These are phyloP conservation scores for Hucho hucho DNA, from an alignment of 2,113 vertebrate genomes.

Conservation along the genomic window DNA sequence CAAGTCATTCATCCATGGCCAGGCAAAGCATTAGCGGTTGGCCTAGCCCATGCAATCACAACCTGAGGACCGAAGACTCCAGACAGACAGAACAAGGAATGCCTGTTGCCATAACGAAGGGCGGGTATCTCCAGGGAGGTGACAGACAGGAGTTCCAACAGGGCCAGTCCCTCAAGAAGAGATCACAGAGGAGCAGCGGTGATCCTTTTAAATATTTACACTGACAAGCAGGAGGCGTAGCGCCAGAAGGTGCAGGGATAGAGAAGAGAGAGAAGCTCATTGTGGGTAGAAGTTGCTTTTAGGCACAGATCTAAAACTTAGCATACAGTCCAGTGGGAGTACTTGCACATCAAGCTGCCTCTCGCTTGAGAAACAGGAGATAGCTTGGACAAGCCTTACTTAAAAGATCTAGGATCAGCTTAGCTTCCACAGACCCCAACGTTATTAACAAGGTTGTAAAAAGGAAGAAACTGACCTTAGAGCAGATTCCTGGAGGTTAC, in stretches of 20 bases:
- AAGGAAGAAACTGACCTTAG: conserved; percentile 6
- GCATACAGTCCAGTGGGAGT: too few relatives aligned
- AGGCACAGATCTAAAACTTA: background rate
- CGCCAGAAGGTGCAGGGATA: conserved; percentile 4
- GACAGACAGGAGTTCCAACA: conserved; percentile 47
- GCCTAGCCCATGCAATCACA: too few relatives aligned
- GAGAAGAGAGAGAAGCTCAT: background rate
- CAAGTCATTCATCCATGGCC: too few relatives aligned
- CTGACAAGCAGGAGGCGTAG: conserved; percentile 20
- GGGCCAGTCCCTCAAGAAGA: conserved; percentile 51
- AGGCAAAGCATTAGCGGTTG: too few relatives aligned
- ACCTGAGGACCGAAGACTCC: too few relatives aligned
- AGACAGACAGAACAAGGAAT: conserved; percentile 44
- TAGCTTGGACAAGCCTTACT: too few relatives aligned
- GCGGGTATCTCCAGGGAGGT: conserved; percentile 50
- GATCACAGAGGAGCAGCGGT: conserved; percentile 45
- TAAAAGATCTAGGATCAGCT: conserved; percentile 2
- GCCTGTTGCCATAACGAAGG: conserved; percentile 64
- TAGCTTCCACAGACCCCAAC: background rate
- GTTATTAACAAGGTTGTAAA: background rate
- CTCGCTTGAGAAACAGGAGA: too few relatives aligned
- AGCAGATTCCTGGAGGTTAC: conserved; percentile 14
- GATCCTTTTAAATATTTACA: conserved; percentile 47
- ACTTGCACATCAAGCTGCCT: too few relatives aligned
- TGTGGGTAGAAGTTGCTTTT: background rate